Percentiles rank a stretch among this genome's conserved stretches.
phyloP scores from a whole-genome alignment of 2,113 vertebrate genomes.

The Daphoenositta chrysoptera region DNA sequence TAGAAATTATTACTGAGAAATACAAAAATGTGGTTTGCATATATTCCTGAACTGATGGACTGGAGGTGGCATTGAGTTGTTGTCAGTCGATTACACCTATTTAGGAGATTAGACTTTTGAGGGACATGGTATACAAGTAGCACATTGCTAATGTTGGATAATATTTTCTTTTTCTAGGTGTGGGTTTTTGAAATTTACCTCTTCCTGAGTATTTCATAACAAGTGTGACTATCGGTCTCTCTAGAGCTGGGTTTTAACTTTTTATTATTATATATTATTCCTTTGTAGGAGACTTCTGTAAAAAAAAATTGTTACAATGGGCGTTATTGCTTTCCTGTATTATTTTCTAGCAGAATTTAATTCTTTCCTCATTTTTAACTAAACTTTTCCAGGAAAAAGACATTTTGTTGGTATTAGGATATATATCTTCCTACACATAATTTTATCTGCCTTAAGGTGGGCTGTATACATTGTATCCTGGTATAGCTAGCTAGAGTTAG shows the following conservation, averaged over 20 bases:
- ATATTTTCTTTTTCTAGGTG: not conserved
- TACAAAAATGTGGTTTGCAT: not conserved
- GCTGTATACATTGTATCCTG: not conserved
- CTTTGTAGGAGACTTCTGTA: not conserved
- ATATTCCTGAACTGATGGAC: not conserved
- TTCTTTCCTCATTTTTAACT: not conserved
- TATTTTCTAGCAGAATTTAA: not conserved
- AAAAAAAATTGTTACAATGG: not conserved
- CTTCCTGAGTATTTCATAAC: not conserved
- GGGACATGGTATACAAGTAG: not conserved
- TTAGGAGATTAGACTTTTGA: not conserved
- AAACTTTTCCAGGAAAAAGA: not conserved
- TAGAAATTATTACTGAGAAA: constrained; percentile 26
- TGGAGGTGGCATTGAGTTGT: not conserved
- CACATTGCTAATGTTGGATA: not conserved
- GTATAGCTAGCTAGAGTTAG: not conserved
- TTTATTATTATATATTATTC: not conserved
- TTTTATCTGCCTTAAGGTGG: not conserved
- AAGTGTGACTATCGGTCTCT: not conserved
- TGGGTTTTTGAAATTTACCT: not conserved
- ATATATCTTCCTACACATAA: not conserved
- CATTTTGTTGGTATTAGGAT: not conserved
- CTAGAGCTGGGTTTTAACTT: not conserved
- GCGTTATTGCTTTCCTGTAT: not conserved
- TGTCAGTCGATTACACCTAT: not conserved